Conservation (phyloP, 2,888 invertebrate species). For the Abscondita cerata region DNA sequence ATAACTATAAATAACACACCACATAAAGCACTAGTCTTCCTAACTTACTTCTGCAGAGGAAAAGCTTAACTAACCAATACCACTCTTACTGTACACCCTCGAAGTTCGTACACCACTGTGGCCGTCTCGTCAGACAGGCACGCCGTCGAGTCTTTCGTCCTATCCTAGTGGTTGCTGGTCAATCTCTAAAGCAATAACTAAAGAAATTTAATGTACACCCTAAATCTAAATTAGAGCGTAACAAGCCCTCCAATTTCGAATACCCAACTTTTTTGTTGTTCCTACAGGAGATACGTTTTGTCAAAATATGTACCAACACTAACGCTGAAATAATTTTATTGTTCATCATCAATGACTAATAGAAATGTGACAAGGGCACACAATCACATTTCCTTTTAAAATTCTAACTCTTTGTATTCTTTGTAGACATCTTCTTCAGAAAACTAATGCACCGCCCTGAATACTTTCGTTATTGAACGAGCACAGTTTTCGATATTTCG, state of each 20-base stretch:
- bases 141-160: conserved; percentile 59
- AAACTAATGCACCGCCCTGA: not conserved
- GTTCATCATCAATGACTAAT: conserved; percentile 52
- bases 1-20: conserved; percentile 36
- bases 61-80: conserved; percentile 48
- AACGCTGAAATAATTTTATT: conserved; percentile 47
- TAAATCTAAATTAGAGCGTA: conserved; percentile 57
- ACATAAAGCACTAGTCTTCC: conserved; percentile 5
- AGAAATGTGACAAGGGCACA: conserved; percentile 44
- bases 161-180: conserved; percentile 58
- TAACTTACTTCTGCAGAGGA: conserved; percentile 54
- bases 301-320: conserved; percentile 49
- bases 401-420: no score
- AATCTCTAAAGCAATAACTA: conserved; percentile 60
- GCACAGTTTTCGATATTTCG: not conserved
- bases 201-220: conserved; percentile 54
- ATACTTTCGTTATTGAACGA: not conserved
- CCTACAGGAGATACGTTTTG: conserved; percentile 43
- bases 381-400: conserved; percentile 39
- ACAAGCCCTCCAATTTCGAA: conserved; percentile 48
- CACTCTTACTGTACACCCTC: conserved; percentile 54
- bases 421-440: no score
- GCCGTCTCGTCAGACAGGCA: conserved; percentile 55
- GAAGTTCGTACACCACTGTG: conserved; percentile 51
- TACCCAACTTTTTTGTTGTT: conserved; percentile 39